Evolutionary conservation across 2,113 vertebrate species (phyloP).

Genomic region (Myodes glareolus): DNA sequence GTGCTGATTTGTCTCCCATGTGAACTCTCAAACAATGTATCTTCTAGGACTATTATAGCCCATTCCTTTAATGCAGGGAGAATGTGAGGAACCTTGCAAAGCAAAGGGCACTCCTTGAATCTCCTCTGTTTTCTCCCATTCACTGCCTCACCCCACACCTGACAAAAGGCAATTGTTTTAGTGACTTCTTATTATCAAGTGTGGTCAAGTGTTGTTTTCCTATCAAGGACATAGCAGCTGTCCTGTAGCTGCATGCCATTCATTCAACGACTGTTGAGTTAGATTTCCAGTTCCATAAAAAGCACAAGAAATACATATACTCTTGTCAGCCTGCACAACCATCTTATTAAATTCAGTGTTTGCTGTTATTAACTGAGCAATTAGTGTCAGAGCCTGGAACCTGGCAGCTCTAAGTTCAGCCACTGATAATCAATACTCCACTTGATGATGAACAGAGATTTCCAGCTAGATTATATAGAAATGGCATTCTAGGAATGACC

Average conservation of each 20-base stretch:
- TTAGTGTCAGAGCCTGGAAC: neutral
- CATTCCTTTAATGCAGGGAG: neutral
- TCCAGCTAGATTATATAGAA: neutral
- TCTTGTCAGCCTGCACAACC: neutral
- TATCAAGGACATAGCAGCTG: neutral
- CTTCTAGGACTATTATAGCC: too few species aligned
- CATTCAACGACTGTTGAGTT: constrained; percentile 32
- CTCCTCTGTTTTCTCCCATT: too few species aligned
- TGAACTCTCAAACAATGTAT: too few species aligned
- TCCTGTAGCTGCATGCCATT: neutral
- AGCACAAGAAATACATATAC: neutral
- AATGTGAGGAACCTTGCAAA: neutral
- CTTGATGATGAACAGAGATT: neutral
- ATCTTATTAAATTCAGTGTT: neutral
- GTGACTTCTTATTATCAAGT: neutral
- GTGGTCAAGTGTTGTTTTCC: neutral
- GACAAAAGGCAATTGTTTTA: neutral
- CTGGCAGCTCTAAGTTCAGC: neutral
- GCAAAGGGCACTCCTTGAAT: neutral
- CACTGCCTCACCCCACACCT: neutral
- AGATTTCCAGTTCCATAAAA: constrained; percentile 16
- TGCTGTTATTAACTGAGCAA: neutral
- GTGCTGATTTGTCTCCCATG: neutral
- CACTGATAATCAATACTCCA: neutral
- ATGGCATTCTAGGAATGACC: neutral